Conservation (phyloP, 2,113 vertebrate species). For the Lophura nycthemera region DNA sequence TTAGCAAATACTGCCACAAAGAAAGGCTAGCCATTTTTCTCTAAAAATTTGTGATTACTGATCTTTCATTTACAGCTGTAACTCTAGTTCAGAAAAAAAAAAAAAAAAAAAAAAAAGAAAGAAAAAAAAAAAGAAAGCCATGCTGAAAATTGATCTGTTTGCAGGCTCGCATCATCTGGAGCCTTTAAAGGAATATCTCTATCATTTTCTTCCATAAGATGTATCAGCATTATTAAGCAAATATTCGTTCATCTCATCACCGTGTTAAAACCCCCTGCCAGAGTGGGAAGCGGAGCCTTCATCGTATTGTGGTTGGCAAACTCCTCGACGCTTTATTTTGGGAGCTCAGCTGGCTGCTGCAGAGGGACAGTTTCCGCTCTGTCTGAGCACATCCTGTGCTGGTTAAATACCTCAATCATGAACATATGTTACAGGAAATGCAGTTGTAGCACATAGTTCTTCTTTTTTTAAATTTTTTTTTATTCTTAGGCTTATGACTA, state of each 20-base stretch:
- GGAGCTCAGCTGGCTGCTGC: not conserved
- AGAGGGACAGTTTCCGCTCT: conserved; percentile 15
- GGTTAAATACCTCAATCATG: conserved; percentile 11
- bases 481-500: conserved; percentile 45
- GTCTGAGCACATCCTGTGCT: conserved; percentile 49
- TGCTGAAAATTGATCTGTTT: not conserved
- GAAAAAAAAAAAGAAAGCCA: no score
- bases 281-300: not conserved
- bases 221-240: not conserved
- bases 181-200: not conserved
- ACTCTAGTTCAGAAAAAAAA: not conserved
- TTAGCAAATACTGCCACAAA: not conserved
- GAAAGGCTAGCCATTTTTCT: not conserved
- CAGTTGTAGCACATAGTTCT: not conserved
- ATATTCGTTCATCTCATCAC: not conserved
- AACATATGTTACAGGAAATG: conserved; percentile 54
- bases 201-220: not conserved
- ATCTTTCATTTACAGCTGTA: not conserved
- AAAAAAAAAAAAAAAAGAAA: no score
- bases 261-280: not conserved
- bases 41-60: not conserved
- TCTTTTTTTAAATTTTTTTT: not conserved
- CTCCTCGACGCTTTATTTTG: conserved; percentile 32
- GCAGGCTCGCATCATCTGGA: not conserved
- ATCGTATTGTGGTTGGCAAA: not conserved